A percentile compares a stretch with the other conserved stretches of the same genome.
Evolutionary conservation across 1,140 invertebrate species (phyloP).

Genomic region (Lordiphosa collinella): DNA sequence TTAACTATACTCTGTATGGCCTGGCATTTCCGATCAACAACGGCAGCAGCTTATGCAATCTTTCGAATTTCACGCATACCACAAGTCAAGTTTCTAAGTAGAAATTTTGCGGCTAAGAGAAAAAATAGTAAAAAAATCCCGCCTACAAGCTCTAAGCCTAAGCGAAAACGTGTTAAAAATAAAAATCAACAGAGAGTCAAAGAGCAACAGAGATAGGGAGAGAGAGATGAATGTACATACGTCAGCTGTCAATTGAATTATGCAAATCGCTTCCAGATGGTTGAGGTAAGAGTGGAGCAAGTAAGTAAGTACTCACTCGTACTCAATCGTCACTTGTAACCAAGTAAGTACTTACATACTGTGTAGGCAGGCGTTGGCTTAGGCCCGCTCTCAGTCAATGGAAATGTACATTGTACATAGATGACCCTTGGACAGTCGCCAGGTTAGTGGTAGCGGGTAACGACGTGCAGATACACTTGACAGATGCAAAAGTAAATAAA

Average conservation of each 20-base stretch:
- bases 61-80: constrained; percentile 40
- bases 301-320: background rate
- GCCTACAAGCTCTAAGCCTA: constrained; percentile 23
- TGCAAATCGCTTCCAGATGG: constrained; percentile 42
- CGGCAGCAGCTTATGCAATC: constrained; percentile 35
- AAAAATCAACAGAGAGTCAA: constrained; percentile 22
- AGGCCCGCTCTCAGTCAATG: constrained; percentile 15
- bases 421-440: background rate
- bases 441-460: too few species aligned
- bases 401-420: background rate
- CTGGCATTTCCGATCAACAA: constrained; percentile 47
- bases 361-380: constrained; percentile 3
- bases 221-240: background rate
- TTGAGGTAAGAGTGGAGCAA: constrained; percentile 12
- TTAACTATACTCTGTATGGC: constrained; percentile 1
- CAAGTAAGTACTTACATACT: background rate
- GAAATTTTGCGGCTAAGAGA: constrained; percentile 14
- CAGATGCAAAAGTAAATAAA: too few species aligned
- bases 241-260: constrained; percentile 47
- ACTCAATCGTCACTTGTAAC: background rate
- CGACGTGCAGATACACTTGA: too few species aligned
- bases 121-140: background rate
- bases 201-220: background rate
- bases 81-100: constrained; percentile 3
- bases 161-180: constrained; percentile 46